Percentiles rank a stretch among this genome's conserved stretches.
Evolutionary conservation across 1,140 invertebrate genomes (phyloP).

Genomic region (Psix sp.): DNA sequence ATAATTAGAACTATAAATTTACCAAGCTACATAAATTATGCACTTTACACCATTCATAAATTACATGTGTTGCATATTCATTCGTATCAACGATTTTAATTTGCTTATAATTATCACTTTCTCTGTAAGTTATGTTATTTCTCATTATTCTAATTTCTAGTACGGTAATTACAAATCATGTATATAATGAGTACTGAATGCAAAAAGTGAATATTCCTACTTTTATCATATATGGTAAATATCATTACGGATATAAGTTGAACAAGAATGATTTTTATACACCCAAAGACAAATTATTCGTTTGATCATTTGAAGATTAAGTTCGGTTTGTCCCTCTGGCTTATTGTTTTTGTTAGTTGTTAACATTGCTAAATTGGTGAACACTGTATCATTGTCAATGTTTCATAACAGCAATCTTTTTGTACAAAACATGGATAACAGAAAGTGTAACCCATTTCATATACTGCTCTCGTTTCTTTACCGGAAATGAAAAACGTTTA

Average conservation of each 20-base stretch:
- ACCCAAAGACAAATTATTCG: too few species aligned
- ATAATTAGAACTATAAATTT: too few species aligned
- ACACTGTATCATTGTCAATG: too few species aligned
- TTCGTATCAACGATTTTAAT: neutral
- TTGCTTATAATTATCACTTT: conserved; percentile 19
- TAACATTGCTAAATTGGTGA: too few species aligned
- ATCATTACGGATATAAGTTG: conserved; percentile 10
- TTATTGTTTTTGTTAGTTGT: neutral
- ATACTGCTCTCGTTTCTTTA: neutral
- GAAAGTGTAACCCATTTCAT: conserved; percentile 2
- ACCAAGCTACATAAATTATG: too few species aligned
- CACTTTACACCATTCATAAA: too few species aligned
- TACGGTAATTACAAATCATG: conserved; percentile 15
- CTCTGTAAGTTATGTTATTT: conserved; percentile 8
- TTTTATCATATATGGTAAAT: neutral
- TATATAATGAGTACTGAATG: conserved; percentile 18
- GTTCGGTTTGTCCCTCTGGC: too few species aligned
- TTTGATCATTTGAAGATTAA: too few species aligned
- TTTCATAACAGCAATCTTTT: neutral
- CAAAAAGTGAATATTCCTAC: conserved; percentile 17
- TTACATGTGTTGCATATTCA: neutral
- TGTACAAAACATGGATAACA: neutral
- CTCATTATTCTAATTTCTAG: conserved; percentile 17
- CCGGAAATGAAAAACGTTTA: neutral
- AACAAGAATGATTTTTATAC: too few species aligned